Evolutionary conservation across 2,113 vertebrate genomes (phyloP).

Genomic region (Hemiprocne comata): DNA sequence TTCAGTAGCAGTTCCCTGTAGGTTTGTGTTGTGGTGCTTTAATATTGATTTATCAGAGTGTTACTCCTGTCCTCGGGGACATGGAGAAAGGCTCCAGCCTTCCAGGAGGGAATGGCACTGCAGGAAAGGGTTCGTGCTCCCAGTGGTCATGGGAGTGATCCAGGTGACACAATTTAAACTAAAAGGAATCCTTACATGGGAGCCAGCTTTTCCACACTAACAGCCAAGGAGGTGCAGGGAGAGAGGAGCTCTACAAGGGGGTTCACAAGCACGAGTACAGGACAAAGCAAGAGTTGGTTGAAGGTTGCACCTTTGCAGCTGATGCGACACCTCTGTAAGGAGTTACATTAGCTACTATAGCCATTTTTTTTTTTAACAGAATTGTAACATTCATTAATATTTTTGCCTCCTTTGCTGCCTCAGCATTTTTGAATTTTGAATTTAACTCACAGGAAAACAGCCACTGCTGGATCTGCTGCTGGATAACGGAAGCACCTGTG

Average conservation of each 20-base stretch:
- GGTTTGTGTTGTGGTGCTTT: background rate
- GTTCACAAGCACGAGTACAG: too few relatives aligned
- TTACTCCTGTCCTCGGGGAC: too few relatives aligned
- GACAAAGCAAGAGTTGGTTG: background rate
- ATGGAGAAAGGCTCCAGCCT: too few relatives aligned
- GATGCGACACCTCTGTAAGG: background rate
- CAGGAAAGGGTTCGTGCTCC: too few relatives aligned
- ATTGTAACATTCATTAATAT: background rate
- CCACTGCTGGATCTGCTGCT: background rate
- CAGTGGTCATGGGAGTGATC: background rate
- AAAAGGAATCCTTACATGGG: background rate
- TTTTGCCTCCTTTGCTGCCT: background rate
- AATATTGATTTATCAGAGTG: background rate
- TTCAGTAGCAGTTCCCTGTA: too few relatives aligned
- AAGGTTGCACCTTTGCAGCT: background rate
- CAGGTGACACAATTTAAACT: too few relatives aligned
- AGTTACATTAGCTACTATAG: background rate
- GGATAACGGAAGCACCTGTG: background rate
- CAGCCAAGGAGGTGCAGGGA: background rate
- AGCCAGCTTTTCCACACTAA: background rate
- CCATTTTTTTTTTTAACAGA: too few relatives aligned
- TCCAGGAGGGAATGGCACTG: too few relatives aligned
- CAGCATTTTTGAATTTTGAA: background rate
- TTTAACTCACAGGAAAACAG: accelerated
- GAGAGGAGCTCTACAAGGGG: background rate